phyloP scores from a whole-genome alignment of 2,888 invertebrate species.

The Tachina fera region DNA sequence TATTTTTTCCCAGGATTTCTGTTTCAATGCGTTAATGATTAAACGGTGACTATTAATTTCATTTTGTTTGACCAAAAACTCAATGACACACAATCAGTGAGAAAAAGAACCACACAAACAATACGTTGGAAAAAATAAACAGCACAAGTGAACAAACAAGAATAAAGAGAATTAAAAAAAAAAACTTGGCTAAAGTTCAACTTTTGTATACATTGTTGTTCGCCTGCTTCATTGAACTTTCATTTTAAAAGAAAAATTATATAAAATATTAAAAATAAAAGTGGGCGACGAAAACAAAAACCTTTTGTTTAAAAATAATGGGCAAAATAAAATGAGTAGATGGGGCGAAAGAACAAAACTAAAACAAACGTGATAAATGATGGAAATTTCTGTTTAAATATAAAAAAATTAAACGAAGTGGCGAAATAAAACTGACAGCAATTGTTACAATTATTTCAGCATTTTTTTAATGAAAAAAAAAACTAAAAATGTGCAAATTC shows the following conservation, averaged over 20 bases:
- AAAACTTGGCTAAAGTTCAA: not conserved
- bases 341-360: not conserved
- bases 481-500: slow-evolving; percentile 11
- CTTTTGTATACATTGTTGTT: not conserved
- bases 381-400: slow-evolving; percentile 12
- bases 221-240: not conserved
- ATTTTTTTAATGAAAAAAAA: not conserved
- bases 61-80: slow-evolving; percentile 43
- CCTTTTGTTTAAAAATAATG: slow-evolving; percentile 13
- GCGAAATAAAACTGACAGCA: slow-evolving; percentile 11
- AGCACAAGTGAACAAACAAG: slow-evolving; percentile 21
- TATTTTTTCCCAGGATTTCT: not conserved
- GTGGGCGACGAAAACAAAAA: not conserved
- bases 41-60: slow-evolving; percentile 71
- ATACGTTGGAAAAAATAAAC: slow-evolving; percentile 11
- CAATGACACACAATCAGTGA: not conserved
- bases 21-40: slow-evolving; percentile 53
- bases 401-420: not conserved
- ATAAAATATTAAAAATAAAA: slow-evolving; percentile 37
- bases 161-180: not conserved
- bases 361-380: slow-evolving; percentile 39
- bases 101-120: slow-evolving; percentile 18
- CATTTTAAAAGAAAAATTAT: slow-evolving; percentile 20
- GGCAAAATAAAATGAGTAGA: slow-evolving; percentile 12
- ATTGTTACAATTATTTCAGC: slow-evolving; percentile 31